Evolutionary conservation across 1,140 invertebrate species (phyloP), one percentile per base, ranked within the genome.

Genomic region (Philotrypesis tridentata): DNA sequence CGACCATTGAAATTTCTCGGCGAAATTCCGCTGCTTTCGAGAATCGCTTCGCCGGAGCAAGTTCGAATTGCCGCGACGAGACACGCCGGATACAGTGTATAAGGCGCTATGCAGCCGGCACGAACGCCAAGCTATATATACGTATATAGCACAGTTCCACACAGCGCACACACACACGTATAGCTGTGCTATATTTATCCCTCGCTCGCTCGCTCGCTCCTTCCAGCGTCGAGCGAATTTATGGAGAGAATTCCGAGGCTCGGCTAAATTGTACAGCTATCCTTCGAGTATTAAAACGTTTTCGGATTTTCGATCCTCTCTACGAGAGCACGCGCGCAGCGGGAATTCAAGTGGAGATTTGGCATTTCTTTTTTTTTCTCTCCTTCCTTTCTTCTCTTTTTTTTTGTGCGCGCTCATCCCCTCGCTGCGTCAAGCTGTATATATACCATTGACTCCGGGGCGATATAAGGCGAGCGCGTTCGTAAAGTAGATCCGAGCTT

Each of bases 21-120:
- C 61, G 25, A 65, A 65, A 65, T 65, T 29, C 61, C 27, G 61
- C 61, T 65, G 61, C 61, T 65, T 65, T 27, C 23, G 23, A 65
- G 61, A 65, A 65, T 65, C 25, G 23, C 61, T 65, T 65, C 27
- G 23, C 61, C 23, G 8, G 61, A 25, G 25, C 11, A 65, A 65
- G 61, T 65, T 65, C 61, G 61, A 29, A 65, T 65, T 65, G 61
- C 25, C 1, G 61, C 11, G 61, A 29, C 23, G 61, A 65, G 25
- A 65, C 61, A 27, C 7, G 5, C 61, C 61, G 1, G 61, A 63
- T 65, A 29, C 9, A 4, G 5, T 61, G 17, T 29, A 65, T 11
- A 25, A 29, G 61, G 61, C 61, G 48, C 21, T 21, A 55, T 55
- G 5, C 17, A 55, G 48, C 2, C 25, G 23, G 23, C 61, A n/a